Evolutionary conservation across 2,888 invertebrate genomes (phyloP), one percentile per base, ranked within the genome.

Genomic region (Tethea ocularis): DNA sequence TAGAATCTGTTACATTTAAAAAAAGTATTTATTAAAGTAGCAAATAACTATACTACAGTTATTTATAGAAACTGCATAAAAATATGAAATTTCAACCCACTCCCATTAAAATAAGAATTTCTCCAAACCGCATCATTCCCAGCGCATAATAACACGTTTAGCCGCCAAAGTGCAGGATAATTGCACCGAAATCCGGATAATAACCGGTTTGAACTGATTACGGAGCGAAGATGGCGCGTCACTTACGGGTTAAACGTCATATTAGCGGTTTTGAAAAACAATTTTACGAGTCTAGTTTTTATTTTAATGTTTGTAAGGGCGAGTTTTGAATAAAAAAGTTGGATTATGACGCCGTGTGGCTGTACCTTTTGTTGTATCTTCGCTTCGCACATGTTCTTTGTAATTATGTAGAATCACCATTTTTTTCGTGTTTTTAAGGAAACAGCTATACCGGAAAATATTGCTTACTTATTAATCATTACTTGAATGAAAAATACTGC

Each of bases 181-280:
- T 54, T 54, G 54, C 54, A 54, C 33, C 33, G 33, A 33, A 54
- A 54, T 33, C 54, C 54, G 33, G 54, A 54, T 54, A 54, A 54
- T 54, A 54, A 54, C 54, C 24, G 54, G 54, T 33, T 54, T 33
- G 33, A 17, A 33, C 54, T 33, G 33, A 26, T 53, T 20, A 26
- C n/a, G 53, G 17, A 29, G 36, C 52, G 53, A 22, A 33, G 20
- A 33, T 33, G 54, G 54, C 54, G 54, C 54, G 54, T 54, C 33
- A 54, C 54, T 33, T 54, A 54, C 11, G 20, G 22, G 6, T 54
- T 54, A 54, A 17, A 33, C 33, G 54, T 33, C 33, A 22, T 54
- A 54, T 54, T 54, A 36, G 54, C 33, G 54, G 54, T 54, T n/a
- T 36, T 20, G 29, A 54, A 33, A 36, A 54, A 36, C 33, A 22